Conservation (phyloP, 1,140 invertebrate genomes). For the Lordiphosa stackelbergi region DNA sequence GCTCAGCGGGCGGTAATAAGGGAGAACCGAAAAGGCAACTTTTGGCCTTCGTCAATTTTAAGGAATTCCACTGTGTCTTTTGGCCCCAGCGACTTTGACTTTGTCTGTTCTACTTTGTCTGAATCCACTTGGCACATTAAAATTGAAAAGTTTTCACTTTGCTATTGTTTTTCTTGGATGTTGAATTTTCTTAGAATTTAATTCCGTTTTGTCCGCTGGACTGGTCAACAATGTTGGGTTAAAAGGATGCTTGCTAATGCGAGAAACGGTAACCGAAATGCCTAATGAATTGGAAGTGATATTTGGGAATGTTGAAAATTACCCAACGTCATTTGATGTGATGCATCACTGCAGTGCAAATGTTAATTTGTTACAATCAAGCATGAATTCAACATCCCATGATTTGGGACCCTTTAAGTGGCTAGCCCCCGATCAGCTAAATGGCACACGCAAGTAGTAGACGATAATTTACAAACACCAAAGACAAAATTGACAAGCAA, state of each 20-base stretch:
- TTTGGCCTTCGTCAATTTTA: constrained; percentile 45
- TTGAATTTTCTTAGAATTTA: constrained; percentile 41
- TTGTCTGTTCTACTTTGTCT: not conserved
- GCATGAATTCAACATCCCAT: no score
- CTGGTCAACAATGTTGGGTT: constrained; percentile 21
- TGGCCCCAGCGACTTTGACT: not conserved
- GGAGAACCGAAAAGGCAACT: constrained; percentile 26
- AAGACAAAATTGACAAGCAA: no score
- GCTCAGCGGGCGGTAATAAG: constrained; percentile 25
- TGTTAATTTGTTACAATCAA: not conserved
- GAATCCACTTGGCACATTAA: constrained; percentile 2
- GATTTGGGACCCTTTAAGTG: no score
- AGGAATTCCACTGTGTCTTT: constrained; percentile 6
- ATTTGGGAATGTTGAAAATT: constrained; percentile 22
- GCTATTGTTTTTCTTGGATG: constrained; percentile 32
- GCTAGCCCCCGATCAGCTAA: no score
- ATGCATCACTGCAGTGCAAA: not conserved
- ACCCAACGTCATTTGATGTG: constrained; percentile 2
- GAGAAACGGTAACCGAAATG: constrained; percentile 24
- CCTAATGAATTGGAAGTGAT: constrained; percentile 49
- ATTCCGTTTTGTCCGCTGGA: constrained; percentile 30
- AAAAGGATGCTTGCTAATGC: constrained; percentile 20
- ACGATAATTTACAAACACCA: no score
- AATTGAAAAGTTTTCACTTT: constrained; percentile 16
- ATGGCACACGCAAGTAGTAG: no score